Percentiles rank a stretch among this genome's conserved stretches.
phyloP scores from a whole-genome alignment of 2,113 vertebrate species.

The Herpetotheres cachinnans region DNA sequence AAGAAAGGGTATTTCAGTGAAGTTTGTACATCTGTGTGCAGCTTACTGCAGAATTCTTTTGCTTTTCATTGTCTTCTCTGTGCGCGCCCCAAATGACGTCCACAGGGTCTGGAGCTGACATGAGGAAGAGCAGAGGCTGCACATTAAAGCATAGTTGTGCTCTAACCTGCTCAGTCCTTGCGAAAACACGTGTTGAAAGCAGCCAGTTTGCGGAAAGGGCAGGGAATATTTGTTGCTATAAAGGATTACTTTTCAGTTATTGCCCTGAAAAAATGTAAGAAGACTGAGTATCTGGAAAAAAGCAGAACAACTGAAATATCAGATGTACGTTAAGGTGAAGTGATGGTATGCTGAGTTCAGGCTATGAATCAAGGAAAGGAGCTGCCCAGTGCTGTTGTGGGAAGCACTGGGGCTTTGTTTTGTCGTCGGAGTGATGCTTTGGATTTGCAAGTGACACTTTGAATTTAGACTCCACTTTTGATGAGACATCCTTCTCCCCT shows the following conservation, averaged over 20 bases:
- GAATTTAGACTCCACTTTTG: not conserved
- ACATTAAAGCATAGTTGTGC: not conserved
- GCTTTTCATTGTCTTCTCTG: not conserved
- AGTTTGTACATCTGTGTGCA: not conserved
- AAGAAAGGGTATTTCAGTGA: not conserved
- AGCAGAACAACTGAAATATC: not conserved
- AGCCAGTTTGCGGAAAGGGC: not conserved
- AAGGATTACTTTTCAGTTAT: not conserved
- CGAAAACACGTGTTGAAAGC: not conserved
- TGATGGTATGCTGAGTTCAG: not conserved
- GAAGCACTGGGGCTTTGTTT: not conserved
- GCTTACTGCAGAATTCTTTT: not conserved
- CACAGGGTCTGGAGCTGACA: not conserved
- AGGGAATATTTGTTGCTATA: not conserved
- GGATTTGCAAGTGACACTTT: not conserved
- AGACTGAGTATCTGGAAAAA: not conserved
- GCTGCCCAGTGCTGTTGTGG: not conserved
- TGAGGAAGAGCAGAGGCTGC: not conserved
- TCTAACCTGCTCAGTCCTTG: not conserved
- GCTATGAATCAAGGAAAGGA: not conserved
- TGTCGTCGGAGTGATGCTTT: fast-evolving
- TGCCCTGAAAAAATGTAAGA: not conserved
- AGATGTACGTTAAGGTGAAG: not conserved
- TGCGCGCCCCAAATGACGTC: not conserved
- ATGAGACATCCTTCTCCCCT: not conserved